A percentile compares a stretch with the other conserved stretches of the same genome.
phyloP scores from a whole-genome alignment of 1,140 invertebrate species.

The Caenorhabditis brenneri region DNA sequence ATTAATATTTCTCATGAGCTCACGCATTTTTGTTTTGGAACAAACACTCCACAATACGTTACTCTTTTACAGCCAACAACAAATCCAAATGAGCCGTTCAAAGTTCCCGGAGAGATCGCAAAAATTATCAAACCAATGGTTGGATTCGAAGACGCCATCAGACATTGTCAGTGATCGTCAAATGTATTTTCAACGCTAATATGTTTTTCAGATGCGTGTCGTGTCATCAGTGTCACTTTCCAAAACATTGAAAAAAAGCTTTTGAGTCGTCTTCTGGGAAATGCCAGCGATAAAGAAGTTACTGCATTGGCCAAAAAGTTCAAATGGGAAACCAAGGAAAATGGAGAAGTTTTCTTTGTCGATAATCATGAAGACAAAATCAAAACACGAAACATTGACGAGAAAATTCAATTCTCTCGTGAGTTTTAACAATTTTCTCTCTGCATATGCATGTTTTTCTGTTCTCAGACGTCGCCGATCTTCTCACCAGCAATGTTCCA shows the following conservation, averaged over 20 bases:
- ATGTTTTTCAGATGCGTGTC: constrained; percentile 50
- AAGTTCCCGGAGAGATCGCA: constrained; percentile 67
- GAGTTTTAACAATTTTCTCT: neutral
- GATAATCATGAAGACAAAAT: constrained; percentile 58
- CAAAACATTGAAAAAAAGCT: constrained; percentile 55
- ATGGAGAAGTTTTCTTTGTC: constrained; percentile 46
- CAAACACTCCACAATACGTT: no score
- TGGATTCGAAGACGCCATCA: constrained; percentile 92
- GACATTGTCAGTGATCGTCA: constrained; percentile 78
- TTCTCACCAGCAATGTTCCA: neutral
- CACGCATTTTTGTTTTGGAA: no score
- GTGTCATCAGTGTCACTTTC: constrained; percentile 56
- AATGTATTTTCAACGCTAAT: neutral
- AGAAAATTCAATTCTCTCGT: constrained; percentile 54
- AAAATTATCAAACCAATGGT: constrained; percentile 74
- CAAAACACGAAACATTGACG: constrained; percentile 59
- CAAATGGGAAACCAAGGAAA: constrained; percentile 53
- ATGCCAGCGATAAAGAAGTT: constrained; percentile 50
- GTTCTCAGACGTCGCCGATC: constrained; percentile 11
- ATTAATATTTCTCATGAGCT: no score
- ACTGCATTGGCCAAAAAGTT: constrained; percentile 44
- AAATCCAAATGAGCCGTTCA: constrained; percentile 67
- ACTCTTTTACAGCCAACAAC: constrained; percentile 54
- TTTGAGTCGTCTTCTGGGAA: constrained; percentile 50
- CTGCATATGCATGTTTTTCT: no score